Conservation (phyloP, 2,113 vertebrate genomes). For the Macquaria ambigua region DNA sequence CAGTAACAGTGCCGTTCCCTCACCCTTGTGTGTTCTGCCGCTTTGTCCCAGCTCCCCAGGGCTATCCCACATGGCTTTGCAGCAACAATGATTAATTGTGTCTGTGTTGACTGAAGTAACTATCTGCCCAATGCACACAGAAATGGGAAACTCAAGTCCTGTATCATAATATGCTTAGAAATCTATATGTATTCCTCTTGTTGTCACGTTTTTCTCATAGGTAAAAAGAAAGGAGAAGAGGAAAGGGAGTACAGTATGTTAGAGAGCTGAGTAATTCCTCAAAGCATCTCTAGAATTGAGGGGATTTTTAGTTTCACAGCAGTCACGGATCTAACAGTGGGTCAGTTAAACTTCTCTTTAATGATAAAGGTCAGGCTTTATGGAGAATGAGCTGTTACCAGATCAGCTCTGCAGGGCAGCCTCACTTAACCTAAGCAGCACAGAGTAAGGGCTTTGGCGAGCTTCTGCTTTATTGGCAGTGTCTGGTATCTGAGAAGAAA, state of each 20-base stretch:
- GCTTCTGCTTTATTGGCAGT: conserved; percentile 36
- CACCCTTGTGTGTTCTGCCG: conserved; percentile 44
- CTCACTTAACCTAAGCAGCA: conserved; percentile 49
- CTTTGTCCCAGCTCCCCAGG: conserved; percentile 55
- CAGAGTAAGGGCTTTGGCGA: conserved; percentile 50
- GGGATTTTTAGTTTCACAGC: conserved; percentile 37
- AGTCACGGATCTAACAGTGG: conserved; percentile 25
- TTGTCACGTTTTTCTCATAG: conserved; percentile 13
- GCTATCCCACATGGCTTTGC: conserved; percentile 38
- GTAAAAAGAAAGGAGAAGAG: conserved; percentile 11
- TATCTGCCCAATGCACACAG: conserved; percentile 37
- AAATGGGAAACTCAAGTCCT: conserved; percentile 21
- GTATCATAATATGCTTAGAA: conserved; percentile 21
- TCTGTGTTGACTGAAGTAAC: conserved; percentile 57
- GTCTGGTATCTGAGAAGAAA: conserved; percentile 52
- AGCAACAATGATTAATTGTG: conserved; percentile 70
- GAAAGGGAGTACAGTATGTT: neutral
- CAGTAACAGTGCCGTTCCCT: conserved; percentile 44
- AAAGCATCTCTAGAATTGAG: conserved; percentile 19
- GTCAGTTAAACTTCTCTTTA: conserved; percentile 55
- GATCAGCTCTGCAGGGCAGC: conserved; percentile 57
- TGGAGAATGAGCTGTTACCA: conserved; percentile 55
- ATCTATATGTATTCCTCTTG: conserved; percentile 23
- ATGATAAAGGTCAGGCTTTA: conserved; percentile 68
- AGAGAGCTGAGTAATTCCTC: conserved; percentile 21